Evolutionary conservation across 1,140 invertebrate species (phyloP).

Genomic region (Medauroidea extradentata): DNA sequence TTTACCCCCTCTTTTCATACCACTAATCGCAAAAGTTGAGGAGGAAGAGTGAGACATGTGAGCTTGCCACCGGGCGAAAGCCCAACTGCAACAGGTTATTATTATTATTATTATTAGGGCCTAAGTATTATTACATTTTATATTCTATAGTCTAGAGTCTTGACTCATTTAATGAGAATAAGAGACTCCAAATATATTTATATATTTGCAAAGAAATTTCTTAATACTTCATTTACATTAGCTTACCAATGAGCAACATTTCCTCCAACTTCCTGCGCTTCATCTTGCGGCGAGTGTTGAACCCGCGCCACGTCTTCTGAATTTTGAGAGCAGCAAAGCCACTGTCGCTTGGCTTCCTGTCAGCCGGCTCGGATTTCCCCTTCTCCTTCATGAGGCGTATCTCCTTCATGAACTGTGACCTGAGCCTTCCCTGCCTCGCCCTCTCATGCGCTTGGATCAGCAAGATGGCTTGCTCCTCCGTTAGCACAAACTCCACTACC

Average conservation of each 20-base stretch:
- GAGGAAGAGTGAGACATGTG: no score
- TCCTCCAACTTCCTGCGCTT: slow-evolving; percentile 68
- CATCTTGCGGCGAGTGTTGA: slow-evolving; percentile 63
- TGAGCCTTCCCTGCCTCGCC: slow-evolving; percentile 69
- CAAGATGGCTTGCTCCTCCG: slow-evolving; percentile 76
- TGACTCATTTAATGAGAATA: no score
- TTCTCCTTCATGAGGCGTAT: slow-evolving; percentile 73
- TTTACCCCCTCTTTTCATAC: no score
- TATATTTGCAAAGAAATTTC: no score
- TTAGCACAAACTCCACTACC: slow-evolving; percentile 52
- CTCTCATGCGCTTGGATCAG: slow-evolving; percentile 87
- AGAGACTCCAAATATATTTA: no score
- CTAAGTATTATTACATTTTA: no score
- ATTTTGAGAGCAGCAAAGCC: slow-evolving; percentile 66
- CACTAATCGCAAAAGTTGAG: no score
- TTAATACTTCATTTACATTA: no score
- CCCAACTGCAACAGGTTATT: no score
- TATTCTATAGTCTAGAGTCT: no score
- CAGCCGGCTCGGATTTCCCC: slow-evolving; percentile 40
- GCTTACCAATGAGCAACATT: slow-evolving; percentile 75
- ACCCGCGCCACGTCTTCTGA: slow-evolving; percentile 79
- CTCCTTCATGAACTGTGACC: slow-evolving; percentile 86
- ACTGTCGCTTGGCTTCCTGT: slow-evolving; percentile 49
- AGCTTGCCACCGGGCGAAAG: no score
- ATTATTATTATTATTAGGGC: no score